phyloP scores from a whole-genome alignment of 92 coral and sea anemone species.

The Zoanthus solanderi region DNA sequence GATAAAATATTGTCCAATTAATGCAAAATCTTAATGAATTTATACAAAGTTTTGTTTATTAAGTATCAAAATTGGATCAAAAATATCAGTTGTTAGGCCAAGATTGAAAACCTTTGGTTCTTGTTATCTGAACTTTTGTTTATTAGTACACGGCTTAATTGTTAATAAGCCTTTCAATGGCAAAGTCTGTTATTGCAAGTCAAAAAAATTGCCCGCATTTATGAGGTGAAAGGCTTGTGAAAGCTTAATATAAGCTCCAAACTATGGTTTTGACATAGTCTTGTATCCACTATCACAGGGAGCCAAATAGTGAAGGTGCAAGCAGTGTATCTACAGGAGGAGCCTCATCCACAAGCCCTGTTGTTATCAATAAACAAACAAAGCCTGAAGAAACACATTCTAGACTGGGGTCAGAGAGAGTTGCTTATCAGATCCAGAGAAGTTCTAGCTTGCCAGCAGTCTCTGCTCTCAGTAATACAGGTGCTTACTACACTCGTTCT shows the following conservation, averaged over 20 bases:
- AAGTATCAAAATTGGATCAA: too few species aligned
- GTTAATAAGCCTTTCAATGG: too few species aligned
- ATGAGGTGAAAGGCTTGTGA: background rate
- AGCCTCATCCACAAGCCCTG: conserved; percentile 26
- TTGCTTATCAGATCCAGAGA: conserved; percentile 40
- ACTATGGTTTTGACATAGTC: too few species aligned
- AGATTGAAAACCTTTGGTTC: too few species aligned
- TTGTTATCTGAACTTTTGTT: too few species aligned
- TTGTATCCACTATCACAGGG: background rate
- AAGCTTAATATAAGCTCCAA: background rate
- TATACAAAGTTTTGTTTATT: too few species aligned
- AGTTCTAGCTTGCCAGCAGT: conserved; percentile 32
- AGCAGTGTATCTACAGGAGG: conserved; percentile 33
- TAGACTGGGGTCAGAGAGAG: conserved; percentile 28
- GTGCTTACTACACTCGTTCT: background rate
- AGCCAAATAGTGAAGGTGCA: conserved; percentile 39
- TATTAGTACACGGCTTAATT: too few species aligned
- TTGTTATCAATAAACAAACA: conserved; percentile 6
- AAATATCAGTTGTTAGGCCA: too few species aligned
- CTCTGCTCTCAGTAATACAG: conserved; percentile 8
- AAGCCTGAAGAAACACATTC: conserved; percentile 30
- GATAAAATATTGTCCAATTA: too few species aligned
- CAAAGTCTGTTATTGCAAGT: too few species aligned
- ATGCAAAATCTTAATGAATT: too few species aligned
- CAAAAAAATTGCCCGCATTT: background rate